Conservation (phyloP, 2,113 vertebrate species). For the Prinia subflava region DNA sequence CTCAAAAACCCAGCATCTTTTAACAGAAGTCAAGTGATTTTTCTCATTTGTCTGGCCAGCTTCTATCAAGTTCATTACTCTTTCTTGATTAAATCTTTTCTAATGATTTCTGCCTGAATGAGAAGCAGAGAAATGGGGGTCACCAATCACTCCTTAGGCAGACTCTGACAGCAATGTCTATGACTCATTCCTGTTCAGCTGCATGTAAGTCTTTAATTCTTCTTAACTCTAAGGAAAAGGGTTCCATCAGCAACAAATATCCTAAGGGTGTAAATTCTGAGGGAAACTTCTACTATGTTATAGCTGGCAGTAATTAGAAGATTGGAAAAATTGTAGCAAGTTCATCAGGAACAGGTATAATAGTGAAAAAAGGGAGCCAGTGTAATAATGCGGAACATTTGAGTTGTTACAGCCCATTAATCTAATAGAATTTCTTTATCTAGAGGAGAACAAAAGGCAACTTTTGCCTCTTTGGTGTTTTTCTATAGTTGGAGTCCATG, state of each 20-base stretch:
- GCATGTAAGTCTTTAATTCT: not conserved
- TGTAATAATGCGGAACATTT: not conserved
- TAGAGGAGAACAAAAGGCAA: not conserved
- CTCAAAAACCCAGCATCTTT: not conserved
- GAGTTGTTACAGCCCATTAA: not conserved
- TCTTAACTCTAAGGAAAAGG: not conserved
- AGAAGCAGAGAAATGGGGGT: not conserved
- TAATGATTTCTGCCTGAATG: slow-evolving; percentile 6
- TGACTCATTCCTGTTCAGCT: not conserved
- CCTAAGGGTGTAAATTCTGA: not conserved
- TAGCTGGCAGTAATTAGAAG: not conserved
- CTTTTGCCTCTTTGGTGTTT: not conserved
- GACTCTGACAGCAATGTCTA: not conserved
- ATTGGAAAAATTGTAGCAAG: not conserved
- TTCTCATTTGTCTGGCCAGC: slow-evolving; percentile 1
- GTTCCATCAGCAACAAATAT: not conserved
- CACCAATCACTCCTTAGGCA: not conserved
- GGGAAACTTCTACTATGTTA: not conserved
- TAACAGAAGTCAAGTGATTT: not conserved
- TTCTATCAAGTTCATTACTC: slow-evolving; percentile 25
- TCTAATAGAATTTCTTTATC: not conserved
- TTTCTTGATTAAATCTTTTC: slow-evolving; percentile 45
- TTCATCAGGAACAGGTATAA: not conserved
- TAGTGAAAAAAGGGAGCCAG: not conserved
- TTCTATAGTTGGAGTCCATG: not conserved